A percentile compares a stretch with the other conserved stretches of the same genome.
Evolutionary conservation across 2,888 invertebrate species (phyloP).

Genomic region (Amaurobius ferox): DNA sequence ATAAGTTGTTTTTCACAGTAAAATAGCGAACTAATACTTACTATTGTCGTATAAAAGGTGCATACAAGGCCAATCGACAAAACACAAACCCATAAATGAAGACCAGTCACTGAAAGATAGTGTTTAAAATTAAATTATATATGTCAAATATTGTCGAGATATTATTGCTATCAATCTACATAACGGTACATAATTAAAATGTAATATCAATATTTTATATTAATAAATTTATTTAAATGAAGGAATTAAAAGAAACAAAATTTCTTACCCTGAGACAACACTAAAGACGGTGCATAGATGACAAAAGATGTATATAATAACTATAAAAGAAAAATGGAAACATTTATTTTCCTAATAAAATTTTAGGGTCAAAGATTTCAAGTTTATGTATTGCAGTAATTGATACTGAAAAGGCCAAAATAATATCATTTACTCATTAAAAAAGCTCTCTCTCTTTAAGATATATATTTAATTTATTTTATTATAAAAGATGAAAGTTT

Average conservation of each 20-base stretch:
- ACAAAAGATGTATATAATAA: conserved; percentile 84
- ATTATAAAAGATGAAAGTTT: no score
- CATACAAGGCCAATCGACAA: conserved; percentile 90
- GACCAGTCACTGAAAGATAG: conserved; percentile 85
- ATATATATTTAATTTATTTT: no score
- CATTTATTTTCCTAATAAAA: no score
- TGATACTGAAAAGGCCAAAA: no score
- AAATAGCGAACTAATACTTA: conserved; percentile 79
- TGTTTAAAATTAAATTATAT: background rate
- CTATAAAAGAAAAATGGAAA: conserved; percentile 60
- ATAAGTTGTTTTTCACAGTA: no score
- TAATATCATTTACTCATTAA: no score
- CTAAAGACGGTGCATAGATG: conserved; percentile 91
- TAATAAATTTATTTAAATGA: background rate
- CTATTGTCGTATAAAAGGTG: conserved; percentile 93
- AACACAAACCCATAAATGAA: conserved; percentile 87
- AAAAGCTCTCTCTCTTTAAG: no score
- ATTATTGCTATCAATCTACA: no score
- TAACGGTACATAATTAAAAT: no score
- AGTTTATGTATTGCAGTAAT: no score
- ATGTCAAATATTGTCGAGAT: no score
- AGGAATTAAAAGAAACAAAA: conserved; percentile 10
- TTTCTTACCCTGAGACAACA: conserved; percentile 86
- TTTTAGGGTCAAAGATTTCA: no score
- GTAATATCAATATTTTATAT: background rate